These are phyloP conservation scores for Alectura lathami DNA, from an alignment of 2,113 vertebrate genomes.

Conservation along the genomic window DNA sequence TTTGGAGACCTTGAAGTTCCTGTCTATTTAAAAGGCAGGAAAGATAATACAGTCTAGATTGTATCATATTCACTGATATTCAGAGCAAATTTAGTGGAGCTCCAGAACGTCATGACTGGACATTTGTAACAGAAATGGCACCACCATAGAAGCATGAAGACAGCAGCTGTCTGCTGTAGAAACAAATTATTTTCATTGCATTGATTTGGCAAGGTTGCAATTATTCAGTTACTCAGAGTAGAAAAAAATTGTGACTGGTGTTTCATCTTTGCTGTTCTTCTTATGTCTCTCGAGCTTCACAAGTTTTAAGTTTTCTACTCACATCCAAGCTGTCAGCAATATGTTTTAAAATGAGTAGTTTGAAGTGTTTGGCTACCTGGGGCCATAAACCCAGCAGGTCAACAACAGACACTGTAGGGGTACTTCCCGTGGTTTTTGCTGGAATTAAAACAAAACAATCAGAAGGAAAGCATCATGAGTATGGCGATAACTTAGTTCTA, in stretches of 20 bases:
- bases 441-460: conserved; percentile 66
- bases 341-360: conserved; percentile 17
- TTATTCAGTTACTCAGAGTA: not conserved
- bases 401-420: not conserved
- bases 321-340: not conserved
- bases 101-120: not conserved
- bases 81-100: not conserved
- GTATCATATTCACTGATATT: not conserved
- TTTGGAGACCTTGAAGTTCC: not conserved
- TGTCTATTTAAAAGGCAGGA: not conserved
- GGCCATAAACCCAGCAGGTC: conserved; percentile 46
- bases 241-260: not conserved
- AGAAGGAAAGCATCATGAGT: conserved; percentile 4
- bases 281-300: not conserved
- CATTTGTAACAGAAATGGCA: conserved; percentile 17
- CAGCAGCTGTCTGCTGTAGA: conserved; percentile 47
- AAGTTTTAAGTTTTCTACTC: not conserved
- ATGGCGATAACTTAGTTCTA: conserved; percentile 28
- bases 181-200: conserved; percentile 12
- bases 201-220: conserved; percentile 16
- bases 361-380: conserved; percentile 40
- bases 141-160: conserved; percentile 15
- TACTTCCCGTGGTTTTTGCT: conserved; percentile 21
- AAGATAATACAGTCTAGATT: not conserved
- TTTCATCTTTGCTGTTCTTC: not conserved